Base-by-base conservation (phyloP, 2,113 vertebrate species). In the Ameiurus melas region DNA sequence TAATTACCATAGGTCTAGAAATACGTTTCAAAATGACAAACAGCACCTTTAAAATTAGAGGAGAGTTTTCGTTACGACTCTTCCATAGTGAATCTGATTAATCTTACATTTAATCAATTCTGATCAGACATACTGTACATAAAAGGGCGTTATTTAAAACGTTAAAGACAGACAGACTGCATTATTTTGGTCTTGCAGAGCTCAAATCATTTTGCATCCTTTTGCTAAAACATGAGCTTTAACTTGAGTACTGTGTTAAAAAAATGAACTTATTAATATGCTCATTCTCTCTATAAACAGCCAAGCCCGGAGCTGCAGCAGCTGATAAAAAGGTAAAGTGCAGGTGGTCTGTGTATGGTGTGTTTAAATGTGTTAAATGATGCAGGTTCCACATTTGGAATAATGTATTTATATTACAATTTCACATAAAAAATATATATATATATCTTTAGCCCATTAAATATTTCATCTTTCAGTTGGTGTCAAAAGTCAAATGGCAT, bases 271-370 rank as follows among this genome's bases (percentile, higher is more conserved):
- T 66, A 89, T 70, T 58, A 33, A 84, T 78, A 19, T 89, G n/a
- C n/a, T 87, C 39, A 51, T 87, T 89, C 51, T 87, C 47, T 85
- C n/a, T 78, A 25, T 64, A n/a, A 86, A 66, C 88, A 92, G 92
- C 85, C 58, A 92, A 90, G 47, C 8, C 88, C 16, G 88, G 66
- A 83, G 88, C 82, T 16, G 89, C 87, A 66, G 82, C 89, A 33
- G 60, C 90, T 58, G 90, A 89, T 39, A 91, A 90, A 81, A 91
- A 92, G 92, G 92, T 92, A 91, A 5, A 71, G 36, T 85, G 16
- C 19, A 60, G 43, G 33, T 79, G 4, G 22, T 0, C 8, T 27
- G 12, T 71, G 10, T 53, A 53, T 71, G 2, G 58, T 27, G 73
- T 85, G 78, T 83, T 87, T 30, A 27, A 39, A 20, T 83, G 53